Conservation (phyloP, 2,113 vertebrate species). For the Sciurus niger region DNA sequence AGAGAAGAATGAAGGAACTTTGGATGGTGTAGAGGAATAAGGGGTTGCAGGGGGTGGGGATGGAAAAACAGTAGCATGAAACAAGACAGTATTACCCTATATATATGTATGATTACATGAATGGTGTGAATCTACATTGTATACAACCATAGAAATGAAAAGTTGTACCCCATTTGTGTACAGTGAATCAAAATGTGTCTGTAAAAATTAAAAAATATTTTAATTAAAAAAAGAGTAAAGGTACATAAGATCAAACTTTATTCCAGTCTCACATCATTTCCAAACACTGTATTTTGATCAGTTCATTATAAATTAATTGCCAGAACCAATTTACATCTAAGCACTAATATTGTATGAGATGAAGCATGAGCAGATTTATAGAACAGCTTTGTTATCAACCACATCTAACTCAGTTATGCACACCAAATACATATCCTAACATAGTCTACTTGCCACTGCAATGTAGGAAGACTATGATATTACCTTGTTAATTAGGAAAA, state of each 20-base stretch:
- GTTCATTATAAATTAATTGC: neutral
- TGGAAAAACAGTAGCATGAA: too few relatives aligned
- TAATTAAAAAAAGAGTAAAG: neutral
- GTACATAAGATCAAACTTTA: conserved; percentile 27
- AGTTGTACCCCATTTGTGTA: too few relatives aligned
- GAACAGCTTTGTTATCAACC: neutral
- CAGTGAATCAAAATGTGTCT: too few relatives aligned
- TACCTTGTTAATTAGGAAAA: conserved; percentile 34
- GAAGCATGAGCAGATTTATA: neutral
- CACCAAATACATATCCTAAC: neutral
- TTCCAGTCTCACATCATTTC: neutral
- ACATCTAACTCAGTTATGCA: neutral
- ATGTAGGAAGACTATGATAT: conserved; percentile 6
- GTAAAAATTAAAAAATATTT: too few relatives aligned
- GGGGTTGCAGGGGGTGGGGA: too few relatives aligned
- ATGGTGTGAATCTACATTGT: too few relatives aligned
- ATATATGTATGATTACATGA: too few relatives aligned
- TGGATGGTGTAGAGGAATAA: too few relatives aligned
- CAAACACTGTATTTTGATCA: neutral
- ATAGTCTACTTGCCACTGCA: neutral
- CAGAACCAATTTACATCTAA: neutral
- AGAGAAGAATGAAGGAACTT: too few relatives aligned
- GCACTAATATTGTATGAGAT: neutral
- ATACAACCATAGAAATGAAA: too few relatives aligned
- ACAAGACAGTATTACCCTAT: too few relatives aligned